These are phyloP conservation scores for Ochropacha duplaris DNA, from an alignment of 2,888 invertebrate genomes.

Conservation along the genomic window DNA sequence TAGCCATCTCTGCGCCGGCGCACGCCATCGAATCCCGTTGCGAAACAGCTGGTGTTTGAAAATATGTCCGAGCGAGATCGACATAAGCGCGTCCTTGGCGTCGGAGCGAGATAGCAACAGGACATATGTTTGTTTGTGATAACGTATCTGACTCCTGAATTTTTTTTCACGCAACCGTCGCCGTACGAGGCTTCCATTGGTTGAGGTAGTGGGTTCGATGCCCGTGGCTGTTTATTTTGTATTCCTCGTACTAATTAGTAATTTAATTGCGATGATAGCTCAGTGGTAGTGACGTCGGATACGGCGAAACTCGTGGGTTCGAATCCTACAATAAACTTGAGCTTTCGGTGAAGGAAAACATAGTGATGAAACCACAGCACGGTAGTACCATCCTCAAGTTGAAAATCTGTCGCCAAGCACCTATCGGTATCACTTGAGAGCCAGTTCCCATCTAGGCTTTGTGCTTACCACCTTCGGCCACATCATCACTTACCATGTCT, in stretches of 20 bases:
- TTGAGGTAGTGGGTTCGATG: not conserved
- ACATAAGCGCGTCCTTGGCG: constrained; percentile 7
- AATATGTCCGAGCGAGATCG: constrained; percentile 43
- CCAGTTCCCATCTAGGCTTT: no score
- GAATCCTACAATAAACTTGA: no score
- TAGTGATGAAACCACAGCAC: no score
- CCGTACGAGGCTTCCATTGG: not conserved
- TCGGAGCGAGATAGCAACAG: constrained; percentile 28
- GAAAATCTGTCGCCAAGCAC: no score
- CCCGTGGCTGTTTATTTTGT: not conserved
- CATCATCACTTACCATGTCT: not conserved
- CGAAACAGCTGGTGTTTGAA: constrained; percentile 70
- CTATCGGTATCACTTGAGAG: no score
- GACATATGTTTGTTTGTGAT: constrained; percentile 31
- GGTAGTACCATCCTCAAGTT: no score
- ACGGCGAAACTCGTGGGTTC: no score
- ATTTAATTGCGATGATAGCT: no score
- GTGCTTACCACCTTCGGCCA: no score
- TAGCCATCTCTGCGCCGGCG: constrained; percentile 40
- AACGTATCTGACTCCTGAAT: constrained; percentile 1
- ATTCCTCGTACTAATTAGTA: no score
- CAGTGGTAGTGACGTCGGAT: no score
- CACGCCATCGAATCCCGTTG: constrained; percentile 63
- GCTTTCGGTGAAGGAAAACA: no score
- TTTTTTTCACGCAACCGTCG: not conserved